Evolutionary conservation across 1,140 invertebrate species (phyloP), one percentile per base, ranked within the genome.

Genomic region (Aphis craccivora): DNA sequence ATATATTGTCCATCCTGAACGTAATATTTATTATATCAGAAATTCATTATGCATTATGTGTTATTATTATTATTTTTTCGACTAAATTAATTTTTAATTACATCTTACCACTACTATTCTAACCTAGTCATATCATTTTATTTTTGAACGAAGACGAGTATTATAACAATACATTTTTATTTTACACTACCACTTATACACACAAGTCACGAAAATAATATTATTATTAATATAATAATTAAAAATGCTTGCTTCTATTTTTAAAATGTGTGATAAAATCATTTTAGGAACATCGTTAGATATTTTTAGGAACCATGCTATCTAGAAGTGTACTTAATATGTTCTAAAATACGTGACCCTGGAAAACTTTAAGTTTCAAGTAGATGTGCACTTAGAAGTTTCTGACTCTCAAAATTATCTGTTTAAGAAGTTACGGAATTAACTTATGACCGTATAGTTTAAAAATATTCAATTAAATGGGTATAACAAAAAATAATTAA

Each of bases 311-410:
- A 90, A n/a, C 43, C 37, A 23, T 67, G 89, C 40, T 90, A 23
- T 90, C 23, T 90, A 25, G 22, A 67, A 90, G 89, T 67, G 37
- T 90, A 40, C 89, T 90, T 90, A n/a, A n/a, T n/a, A 67, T 43
- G 37, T 55, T 90, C 55, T 43, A 20, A 67, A 67, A 90, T 43
- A 90, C 55, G 55, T 67, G 89, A 90, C 53, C 89, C 35, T 67
- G 30, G 14, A 90, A 90, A 67, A 40, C 11, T 67, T 55, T 90
- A 45, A 23, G 51, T 90, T 45, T 18, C 53, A 11, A 90, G 25
- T 60, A 67, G 40, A 90, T 40, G 89, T 67, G 23, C 35, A 60
- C 55, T 37, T 90, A 23, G 14, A 60, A 67, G 51, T 86, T 86
- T 86, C 23, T 2, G 43, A 45, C 84, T 43, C 45, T 86, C 40